Evolutionary conservation across 1,140 invertebrate genomes (phyloP).

Genomic region (Plutomurus gul): DNA sequence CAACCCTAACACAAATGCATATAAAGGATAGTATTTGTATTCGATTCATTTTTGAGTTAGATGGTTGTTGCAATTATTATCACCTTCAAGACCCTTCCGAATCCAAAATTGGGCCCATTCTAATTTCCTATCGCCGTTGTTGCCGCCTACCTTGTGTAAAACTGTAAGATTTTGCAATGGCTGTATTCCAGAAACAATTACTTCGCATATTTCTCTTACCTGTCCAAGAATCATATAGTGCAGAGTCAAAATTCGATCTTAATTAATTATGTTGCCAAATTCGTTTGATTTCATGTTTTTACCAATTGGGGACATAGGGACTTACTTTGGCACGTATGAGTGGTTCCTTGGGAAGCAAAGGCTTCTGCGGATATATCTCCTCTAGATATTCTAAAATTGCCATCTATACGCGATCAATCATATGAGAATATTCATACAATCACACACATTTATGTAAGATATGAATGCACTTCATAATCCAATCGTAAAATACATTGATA

Average conservation of each 20-base stretch:
- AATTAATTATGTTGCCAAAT: not conserved
- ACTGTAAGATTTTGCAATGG: constrained; percentile 92
- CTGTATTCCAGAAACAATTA: constrained; percentile 91
- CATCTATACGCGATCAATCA: constrained; percentile 61
- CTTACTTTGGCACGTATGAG: constrained; percentile 80
- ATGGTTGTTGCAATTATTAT: not conserved
- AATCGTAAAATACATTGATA: no score
- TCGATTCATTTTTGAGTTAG: not conserved
- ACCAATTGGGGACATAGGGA: not conserved
- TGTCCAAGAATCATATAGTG: not conserved
- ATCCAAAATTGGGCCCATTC: constrained; percentile 95
- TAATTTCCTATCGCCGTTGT: constrained; percentile 77
- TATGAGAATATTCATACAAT: not conserved
- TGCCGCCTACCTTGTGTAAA: constrained; percentile 72
- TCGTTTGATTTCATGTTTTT: not conserved
- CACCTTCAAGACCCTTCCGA: constrained; percentile 77
- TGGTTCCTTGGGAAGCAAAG: constrained; percentile 83
- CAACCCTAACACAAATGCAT: constrained; percentile 64
- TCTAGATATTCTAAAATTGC: constrained; percentile 96
- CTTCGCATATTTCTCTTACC: constrained; percentile 76
- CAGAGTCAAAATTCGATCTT: no score
- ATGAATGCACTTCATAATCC: no score
- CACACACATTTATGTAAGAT: no score
- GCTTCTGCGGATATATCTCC: constrained; percentile 81
- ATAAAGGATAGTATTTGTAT: not conserved